phyloP scores from a whole-genome alignment of 1,140 invertebrate genomes.

The Ditylenchus dipsaci region DNA sequence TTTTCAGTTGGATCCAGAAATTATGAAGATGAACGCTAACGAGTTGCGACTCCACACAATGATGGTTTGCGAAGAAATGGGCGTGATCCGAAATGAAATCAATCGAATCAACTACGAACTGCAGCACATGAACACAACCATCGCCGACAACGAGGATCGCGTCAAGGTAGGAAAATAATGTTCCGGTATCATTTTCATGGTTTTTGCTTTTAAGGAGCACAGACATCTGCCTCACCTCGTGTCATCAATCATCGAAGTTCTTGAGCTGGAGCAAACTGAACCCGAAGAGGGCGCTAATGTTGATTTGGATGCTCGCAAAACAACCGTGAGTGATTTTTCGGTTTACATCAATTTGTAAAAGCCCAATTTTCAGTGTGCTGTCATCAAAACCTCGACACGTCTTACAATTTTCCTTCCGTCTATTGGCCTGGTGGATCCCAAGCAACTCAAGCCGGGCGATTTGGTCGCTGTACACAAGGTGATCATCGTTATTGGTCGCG shows the following conservation, averaged over 20 bases:
- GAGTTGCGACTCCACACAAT: constrained; percentile 87
- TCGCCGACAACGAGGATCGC: constrained; percentile 48
- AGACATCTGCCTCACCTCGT: constrained; percentile 96
- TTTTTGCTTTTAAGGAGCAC: constrained; percentile 81
- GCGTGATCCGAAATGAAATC: constrained; percentile 96
- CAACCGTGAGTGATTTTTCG: constrained; percentile 71
- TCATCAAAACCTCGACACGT: constrained; percentile 96
- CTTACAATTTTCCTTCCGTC: constrained; percentile 98
- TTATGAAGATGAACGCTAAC: constrained; percentile 66
- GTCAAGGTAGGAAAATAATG: constrained; percentile 34
- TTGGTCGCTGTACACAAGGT: constrained; percentile 95
- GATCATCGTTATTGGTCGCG: neutral
- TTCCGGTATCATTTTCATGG: neutral
- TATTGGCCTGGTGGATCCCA: constrained; percentile 92
- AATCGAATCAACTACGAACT: constrained; percentile 92
- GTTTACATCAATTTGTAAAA: too few species aligned
- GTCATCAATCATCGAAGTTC: constrained; percentile 94
- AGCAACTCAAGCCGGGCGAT: constrained; percentile 92
- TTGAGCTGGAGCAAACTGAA: constrained; percentile 78
- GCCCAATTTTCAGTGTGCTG: constrained; percentile 85
- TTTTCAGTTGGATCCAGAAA: constrained; percentile 21
- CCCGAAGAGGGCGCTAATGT: constrained; percentile 94
- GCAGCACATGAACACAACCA: constrained; percentile 62
- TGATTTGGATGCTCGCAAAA: constrained; percentile 92
- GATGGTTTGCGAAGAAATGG: constrained; percentile 91